Evolutionary conservation across 2,888 invertebrate species (phyloP), one percentile per base, ranked within the genome.

Genomic region (Synanthedon tipuliformis): DNA sequence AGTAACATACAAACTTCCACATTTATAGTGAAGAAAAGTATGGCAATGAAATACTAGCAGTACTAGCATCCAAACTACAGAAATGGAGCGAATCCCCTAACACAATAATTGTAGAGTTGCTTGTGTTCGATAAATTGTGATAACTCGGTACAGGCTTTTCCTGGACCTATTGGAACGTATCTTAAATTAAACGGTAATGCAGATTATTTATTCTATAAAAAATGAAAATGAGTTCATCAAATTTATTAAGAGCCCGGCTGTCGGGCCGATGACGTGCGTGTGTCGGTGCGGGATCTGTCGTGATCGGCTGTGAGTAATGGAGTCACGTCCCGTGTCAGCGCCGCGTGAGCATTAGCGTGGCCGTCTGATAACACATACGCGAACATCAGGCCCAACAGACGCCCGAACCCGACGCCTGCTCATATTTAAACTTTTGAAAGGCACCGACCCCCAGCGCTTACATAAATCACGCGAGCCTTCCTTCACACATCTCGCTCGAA

Each of bases 391-490:
- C 56, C 54, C 55, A 54, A 57, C 53, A 57, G 59, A 52, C 57
- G 56, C 56, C 57, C 55, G 3, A 49, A 51, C 51, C 56, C 52
- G 23, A 51, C 51, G 60, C 67, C 66, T 61, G 60, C 72, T 79
- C 72, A 81, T 78, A 80, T 78, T 81, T 76, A 80, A 83, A 82
- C 77, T 84, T 82, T 81, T 74, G 75, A 78, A 78, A 76, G 69
- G 74, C 70, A 65, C 65, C 64, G 64, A 50, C 65, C 71, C 71
- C 67, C 49, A 57, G 62, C 71, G 65, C 73, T 70, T 63, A 69
- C 73, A 82, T 85, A 81, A 84, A 83, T 84, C 81, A 81, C 72
- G 60, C 60, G 58, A 69, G 65, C 76, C 75, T 78, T 81, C 75
- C 71, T 81, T 80, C 75, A 78, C 80, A 80, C 74, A 71, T 81